Base-by-base conservation (phyloP, 2,888 invertebrate genomes). In the Hyalella azteca region DNA sequence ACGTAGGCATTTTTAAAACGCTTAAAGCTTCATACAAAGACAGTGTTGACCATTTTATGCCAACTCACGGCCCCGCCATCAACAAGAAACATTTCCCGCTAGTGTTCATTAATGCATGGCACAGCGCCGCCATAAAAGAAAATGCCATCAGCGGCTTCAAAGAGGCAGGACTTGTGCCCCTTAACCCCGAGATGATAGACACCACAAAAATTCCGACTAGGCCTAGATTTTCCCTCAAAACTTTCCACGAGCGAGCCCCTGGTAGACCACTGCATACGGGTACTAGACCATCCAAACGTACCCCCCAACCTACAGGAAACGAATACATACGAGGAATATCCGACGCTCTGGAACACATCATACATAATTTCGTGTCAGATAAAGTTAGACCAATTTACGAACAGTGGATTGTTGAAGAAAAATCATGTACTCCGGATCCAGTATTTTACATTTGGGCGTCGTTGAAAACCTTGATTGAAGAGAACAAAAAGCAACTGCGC, bases 1-100 rank as follows among this genome's bases (percentile, higher is more conserved):
- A 75, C 45, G 75, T 75, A 3, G 75, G 75, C n/a, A 75, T 75
- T 36, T 75, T 75, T 41, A 75, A 75, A 41, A 75, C 75, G 15
- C 45, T 75, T 26, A 75, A 75, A 45, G 29, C 75, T 9, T 22
- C 75, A 11, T 75, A 75, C 22, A 75, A 45, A 45, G 75, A 75
- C 45, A 75, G 75, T 32, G 75, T 75, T 9, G 75, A 75, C 29
- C 75, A 75, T 45, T 75, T 45, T 75, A 75, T 39, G 75, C 75
- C 75, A 3, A 41, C 41, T 45, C 75, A 75, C 19, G 75, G 75
- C 4, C 75, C 75, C 11, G 75, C 75, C 19, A 75, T 75, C 26
- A 75, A 75, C 45, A 75, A 75, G 75, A 75, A 75, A 41, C 75
- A 75, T 75, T 75, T 75, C 26, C 75, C 75, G 5, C 75, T 75